Base-by-base conservation (phyloP, 2,888 invertebrate species). In the Latheticus oryzae region DNA sequence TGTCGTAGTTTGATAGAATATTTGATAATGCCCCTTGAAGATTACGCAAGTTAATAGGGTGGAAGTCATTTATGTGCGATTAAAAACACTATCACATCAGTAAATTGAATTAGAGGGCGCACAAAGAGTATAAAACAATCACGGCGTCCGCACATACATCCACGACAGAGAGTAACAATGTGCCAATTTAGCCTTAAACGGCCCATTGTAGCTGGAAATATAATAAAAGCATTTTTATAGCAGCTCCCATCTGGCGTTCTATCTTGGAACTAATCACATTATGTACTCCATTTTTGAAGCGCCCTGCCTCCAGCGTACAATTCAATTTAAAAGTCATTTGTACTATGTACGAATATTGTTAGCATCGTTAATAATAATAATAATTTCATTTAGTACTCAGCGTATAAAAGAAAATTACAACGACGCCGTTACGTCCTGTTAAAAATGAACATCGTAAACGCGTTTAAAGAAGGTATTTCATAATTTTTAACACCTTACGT, bases 241-340 rank as follows among this genome's bases (percentile, higher is more conserved):
- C 71, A 70, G 76, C 76, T 77, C 76, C 76, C 78, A 78, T 78
- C 78, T 77, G 78, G 71, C 76, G 74, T 74, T 71, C 75, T 76
- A 73, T 81, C 70, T 78, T 84, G 81, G 63, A 82, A 76, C 84
- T 85, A 82, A 85, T 84, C 79, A 75, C 73, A 84, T 85, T 85
- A 85, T 78, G 76, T 83, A 84, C 82, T 84, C 85, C 85, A 85
- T 85, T 85, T 85, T 85, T 85, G 85, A 75, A 75, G 73, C 74
- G 73, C 73, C 73, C 73, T 70, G 72, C 75, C 73, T 72, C 70
- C 65, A 69, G 73, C 73, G 69, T 80, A 80, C 79, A 84, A 85
- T 85, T 81, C 84, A 84, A 85, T 85, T 84, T 83, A 84, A 84
- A 84, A 85, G 83, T 85, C 84, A 85, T 85, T 85, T 85, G 85